Conservation (phyloP, 2,888 invertebrate genomes). For the Norana najaformis region DNA sequence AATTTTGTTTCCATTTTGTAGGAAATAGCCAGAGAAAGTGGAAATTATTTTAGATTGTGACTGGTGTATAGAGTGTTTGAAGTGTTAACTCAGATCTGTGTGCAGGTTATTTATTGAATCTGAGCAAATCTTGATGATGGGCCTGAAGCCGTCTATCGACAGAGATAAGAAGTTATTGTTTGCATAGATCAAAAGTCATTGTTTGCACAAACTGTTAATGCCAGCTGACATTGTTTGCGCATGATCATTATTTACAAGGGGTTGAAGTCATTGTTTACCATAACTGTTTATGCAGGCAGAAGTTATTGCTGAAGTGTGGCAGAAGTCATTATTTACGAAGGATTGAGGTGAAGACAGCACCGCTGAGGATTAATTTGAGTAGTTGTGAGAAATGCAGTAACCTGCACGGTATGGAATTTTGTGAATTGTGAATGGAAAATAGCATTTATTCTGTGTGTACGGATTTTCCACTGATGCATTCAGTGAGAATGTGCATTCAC, state of each 20-base stretch:
- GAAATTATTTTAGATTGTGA: not conserved
- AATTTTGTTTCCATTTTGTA: not conserved
- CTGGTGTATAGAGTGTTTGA: not conserved
- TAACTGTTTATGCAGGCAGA: not conserved
- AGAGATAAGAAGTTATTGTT: not conserved
- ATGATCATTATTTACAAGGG: too few relatives aligned
- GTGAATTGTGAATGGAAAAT: not conserved
- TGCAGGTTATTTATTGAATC: not conserved
- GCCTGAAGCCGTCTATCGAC: not conserved
- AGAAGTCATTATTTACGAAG: not conserved
- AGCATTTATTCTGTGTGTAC: not conserved
- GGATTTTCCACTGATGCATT: not conserved
- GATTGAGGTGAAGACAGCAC: not conserved
- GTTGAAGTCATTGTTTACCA: not conserved
- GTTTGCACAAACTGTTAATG: too few relatives aligned
- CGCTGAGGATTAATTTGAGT: not conserved
- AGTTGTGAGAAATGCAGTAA: too few relatives aligned
- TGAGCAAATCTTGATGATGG: not conserved
- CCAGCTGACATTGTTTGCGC: too few relatives aligned
- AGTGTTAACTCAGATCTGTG: not conserved
- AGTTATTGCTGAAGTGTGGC: not conserved
- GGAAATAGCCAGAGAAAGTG: not conserved
- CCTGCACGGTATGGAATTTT: not conserved
- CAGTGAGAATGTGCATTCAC: not conserved
- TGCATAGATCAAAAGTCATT: too few relatives aligned